Conservation (phyloP, 2,888 invertebrate genomes). For the Eupithecia abbreviata region DNA sequence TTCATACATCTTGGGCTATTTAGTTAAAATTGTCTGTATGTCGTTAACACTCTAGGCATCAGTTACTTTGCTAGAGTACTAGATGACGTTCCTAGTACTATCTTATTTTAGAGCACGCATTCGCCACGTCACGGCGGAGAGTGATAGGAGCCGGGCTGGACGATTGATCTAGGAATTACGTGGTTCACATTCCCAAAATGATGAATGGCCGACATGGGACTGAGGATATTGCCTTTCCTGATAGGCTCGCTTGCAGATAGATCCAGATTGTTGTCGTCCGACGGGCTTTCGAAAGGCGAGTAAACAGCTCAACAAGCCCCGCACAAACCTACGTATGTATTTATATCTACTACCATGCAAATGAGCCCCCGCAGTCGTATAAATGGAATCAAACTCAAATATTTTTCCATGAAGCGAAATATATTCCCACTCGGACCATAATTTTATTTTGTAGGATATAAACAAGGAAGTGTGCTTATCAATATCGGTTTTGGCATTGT, state of each 20-base stretch:
- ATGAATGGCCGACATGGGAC: conserved; percentile 64
- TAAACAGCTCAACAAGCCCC: not conserved
- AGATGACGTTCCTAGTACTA: conserved; percentile 1
- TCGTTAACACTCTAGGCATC: not conserved
- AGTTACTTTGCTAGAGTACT: not conserved
- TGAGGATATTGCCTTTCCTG: conserved; percentile 52
- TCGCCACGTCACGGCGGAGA: conserved; percentile 53
- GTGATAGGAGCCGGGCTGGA: conserved; percentile 49
- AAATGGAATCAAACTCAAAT: conserved; percentile 13
- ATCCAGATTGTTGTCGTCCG: conserved; percentile 48
- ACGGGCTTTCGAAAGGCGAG: not conserved
- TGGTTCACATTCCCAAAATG: conserved; percentile 62
- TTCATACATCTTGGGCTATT: not conserved
- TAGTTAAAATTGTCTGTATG: not conserved
- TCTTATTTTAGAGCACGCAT: conserved; percentile 33
- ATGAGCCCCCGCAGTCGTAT: not conserved
- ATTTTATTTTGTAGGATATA: conserved; percentile 4
- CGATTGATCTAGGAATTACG: conserved; percentile 71
- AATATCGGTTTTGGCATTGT: not conserved
- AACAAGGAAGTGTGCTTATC: conserved; percentile 7
- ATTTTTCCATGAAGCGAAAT: conserved; percentile 6
- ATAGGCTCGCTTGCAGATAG: conserved; percentile 52
- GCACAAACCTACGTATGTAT: not conserved
- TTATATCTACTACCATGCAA: not conserved
- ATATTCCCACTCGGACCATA: not conserved